These are phyloP conservation scores for Brachionus paranguensis DNA, from an alignment of 1,140 invertebrate genomes.

Conservation along the genomic window DNA sequence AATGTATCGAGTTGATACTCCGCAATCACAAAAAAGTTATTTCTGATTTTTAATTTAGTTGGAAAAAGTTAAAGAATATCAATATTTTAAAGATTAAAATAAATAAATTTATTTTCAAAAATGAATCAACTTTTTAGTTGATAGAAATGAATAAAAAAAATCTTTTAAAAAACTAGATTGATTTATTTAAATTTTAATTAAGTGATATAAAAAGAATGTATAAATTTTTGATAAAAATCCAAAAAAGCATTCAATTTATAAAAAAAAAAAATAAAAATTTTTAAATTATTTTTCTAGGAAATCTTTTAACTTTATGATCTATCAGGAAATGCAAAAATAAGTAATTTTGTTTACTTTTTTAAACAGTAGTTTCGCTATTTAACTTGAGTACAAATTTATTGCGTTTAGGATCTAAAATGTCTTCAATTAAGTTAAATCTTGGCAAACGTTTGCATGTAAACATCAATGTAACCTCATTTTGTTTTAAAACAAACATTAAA, in stretches of 20 bases:
- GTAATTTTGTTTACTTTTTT: not conserved
- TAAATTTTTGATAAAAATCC: not conserved
- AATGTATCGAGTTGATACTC: too few relatives aligned
- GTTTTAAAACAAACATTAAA: constrained; percentile 39
- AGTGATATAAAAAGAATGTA: not conserved
- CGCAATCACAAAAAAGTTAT: too few relatives aligned
- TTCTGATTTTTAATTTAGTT: too few relatives aligned
- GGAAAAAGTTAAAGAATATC: too few relatives aligned
- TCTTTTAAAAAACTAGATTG: not conserved
- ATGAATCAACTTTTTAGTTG: too few relatives aligned
- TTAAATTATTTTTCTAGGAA: not conserved
- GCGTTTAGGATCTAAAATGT: constrained; percentile 87
- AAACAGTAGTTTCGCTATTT: constrained; percentile 93
- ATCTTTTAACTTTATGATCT: not conserved
- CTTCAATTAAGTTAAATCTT: constrained; percentile 66
- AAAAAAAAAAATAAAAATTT: not conserved
- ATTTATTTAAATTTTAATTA: not conserved
- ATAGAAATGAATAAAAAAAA: not conserved
- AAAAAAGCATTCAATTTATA: not conserved
- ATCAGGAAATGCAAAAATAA: not conserved
- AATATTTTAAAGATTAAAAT: too few relatives aligned
- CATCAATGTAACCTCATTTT: constrained; percentile 32
- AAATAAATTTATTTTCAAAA: too few relatives aligned
- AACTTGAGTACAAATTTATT: constrained; percentile 88
- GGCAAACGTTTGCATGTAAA: constrained; percentile 33